These are phyloP conservation scores for Gobionotothen gibberifrons DNA, from an alignment of 2,797 vertebrate genomes.

Conservation along the genomic window DNA sequence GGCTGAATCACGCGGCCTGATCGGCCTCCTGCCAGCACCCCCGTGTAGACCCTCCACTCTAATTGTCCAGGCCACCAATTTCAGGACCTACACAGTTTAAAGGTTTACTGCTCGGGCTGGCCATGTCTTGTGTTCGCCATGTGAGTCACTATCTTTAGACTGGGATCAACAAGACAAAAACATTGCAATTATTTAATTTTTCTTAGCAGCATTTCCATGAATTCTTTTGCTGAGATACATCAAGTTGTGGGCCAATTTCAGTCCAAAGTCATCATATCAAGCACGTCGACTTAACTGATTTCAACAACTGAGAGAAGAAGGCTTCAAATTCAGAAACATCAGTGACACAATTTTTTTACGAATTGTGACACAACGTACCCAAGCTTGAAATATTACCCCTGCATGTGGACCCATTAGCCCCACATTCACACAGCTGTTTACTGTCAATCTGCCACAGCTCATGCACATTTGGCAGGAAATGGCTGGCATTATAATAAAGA, in stretches of 20 bases:
- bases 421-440: constrained; percentile 67
- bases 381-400: constrained; percentile 58
- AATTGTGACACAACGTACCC: constrained; percentile 57
- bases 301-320: constrained; percentile 50
- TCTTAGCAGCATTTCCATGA: constrained; percentile 52
- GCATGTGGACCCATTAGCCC: constrained; percentile 59
- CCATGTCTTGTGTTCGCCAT: constrained; percentile 76
- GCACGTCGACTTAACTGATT: constrained; percentile 28
- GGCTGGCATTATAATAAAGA: constrained; percentile 75
- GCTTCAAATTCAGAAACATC: constrained; percentile 45
- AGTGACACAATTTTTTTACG: constrained; percentile 48
- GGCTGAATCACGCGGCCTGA: constrained; percentile 73
- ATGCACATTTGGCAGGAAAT: constrained; percentile 71
- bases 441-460: constrained; percentile 65
- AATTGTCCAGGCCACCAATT: constrained; percentile 70
- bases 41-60: constrained; percentile 60
- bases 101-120: constrained; percentile 59
- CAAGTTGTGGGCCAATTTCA: constrained; percentile 25
- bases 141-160: constrained; percentile 78
- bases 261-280: constrained; percentile 28
- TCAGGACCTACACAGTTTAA: constrained; percentile 61
- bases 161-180: constrained; percentile 53
- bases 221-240: constrained; percentile 44
- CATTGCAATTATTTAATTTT: constrained; percentile 59
- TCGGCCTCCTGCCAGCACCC: constrained; percentile 70